Base-by-base conservation (phyloP, 2,797 vertebrate species). In the Tragelaphus eurycerus region DNA sequence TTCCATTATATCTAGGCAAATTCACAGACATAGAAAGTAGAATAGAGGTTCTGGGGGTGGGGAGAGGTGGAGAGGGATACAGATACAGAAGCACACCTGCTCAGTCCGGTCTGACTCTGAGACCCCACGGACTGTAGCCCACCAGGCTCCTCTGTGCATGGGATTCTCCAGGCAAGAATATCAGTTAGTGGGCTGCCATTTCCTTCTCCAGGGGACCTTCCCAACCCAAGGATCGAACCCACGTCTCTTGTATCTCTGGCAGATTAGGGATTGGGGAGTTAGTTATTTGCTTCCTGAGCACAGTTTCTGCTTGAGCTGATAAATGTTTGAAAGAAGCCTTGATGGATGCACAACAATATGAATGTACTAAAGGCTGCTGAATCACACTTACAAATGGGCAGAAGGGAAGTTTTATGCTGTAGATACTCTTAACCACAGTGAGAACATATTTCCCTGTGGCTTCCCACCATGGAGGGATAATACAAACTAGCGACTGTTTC, bases 101-200 rank as follows among this genome's bases (percentile, higher is more conserved):
- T 76, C 71, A 4, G 71, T 43, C 3, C 0, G 7, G 38, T 76
- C 38, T 76, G 38, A 46, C 38, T 27, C 71, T 76, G 21, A 43
- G 21, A 76, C 71, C 38, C 38, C 38, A 15, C 0, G 2, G 38
- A 27, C 23, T 4, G 23, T 13, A 76, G 38, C 71, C 38, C 31
- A 4, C 23, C 23, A 46, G 3, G 71, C 12, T 74, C 6, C 0
- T 46, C 71, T 27, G 12, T 76, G 71, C 38, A 1, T 27, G 38
- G 71, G 12, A 76, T 76, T 76, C 71, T 76, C 38, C 71, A 76
- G 38, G 23, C 71, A 76, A 76, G 38, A 46, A 27, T 1, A 43
- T 23, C 71, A 15, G 71, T 62, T 31, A 76, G 38, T 43, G 38
- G 23, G 71, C 7, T 76, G 23, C 38, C 38, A 27, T 27, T 27